Base-by-base conservation (phyloP, 2,888 invertebrate species). In the Leistus spinibarbis region DNA sequence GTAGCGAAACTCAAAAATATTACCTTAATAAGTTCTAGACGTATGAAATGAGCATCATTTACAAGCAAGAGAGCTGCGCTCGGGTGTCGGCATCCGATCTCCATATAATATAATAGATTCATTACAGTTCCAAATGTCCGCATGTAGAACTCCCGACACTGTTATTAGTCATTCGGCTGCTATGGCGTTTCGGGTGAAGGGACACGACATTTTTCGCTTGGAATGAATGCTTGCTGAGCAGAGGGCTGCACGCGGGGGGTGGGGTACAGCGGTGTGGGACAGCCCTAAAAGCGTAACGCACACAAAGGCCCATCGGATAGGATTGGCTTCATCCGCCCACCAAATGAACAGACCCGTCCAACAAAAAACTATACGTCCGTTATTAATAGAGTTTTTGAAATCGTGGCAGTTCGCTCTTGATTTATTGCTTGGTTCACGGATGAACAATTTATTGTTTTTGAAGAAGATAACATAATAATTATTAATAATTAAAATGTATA, bases 141-240 rank as follows among this genome's bases (percentile, higher is more conserved):
- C 77, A 80, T 80, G 80, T 83, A 81, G 80, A 81, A 81, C 79
- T 79, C 79, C 80, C 81, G 84, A 84, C 84, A 83, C 79, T 77
- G 79, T 79, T 81, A 84, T 84, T 84, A 84, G 83, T 84, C 84
- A 84, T 83, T 81, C 82, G 81, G 78, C 76, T 79, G 80, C 82
- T 81, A 81, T 79, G 79, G 81, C 81, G 78, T 79, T 71, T 53
- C 73, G 23, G 54, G 53, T 62, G 67, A 73, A 66, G 73, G 73
- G 67, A 73, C 62, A 67, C 73, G 73, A 73, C 73, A 73, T 73
- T 71, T 71, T 73, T 73, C 72, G 72, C 72, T 53, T 20, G 71
- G 24, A 66, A 19, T 17, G 53, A 53, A 40, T 80, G 79, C 82
- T 82, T 79, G 81, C 81, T 81, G 80, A 80, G 79, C 80, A 80